Evolutionary conservation across 2,113 vertebrate genomes (phyloP).

Genomic region (Elanus axillaris): DNA sequence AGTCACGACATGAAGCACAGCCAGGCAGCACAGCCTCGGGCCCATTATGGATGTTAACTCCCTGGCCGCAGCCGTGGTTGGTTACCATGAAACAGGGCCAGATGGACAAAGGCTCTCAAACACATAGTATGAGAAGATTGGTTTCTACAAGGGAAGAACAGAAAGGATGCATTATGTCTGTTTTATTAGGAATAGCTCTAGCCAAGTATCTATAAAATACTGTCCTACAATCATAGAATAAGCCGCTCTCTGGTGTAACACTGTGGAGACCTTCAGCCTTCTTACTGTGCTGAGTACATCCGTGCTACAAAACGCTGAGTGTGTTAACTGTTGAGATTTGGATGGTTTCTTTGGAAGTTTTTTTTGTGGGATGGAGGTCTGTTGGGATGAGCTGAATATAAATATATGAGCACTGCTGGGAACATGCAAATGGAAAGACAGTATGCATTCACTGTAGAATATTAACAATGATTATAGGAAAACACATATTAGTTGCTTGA

Average conservation of each 20-base stretch:
- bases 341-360: neutral
- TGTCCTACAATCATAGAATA: neutral
- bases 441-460: neutral
- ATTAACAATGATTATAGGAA: neutral
- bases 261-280: neutral
- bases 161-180: neutral
- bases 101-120: neutral
- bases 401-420: neutral
- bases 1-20: neutral
- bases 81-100: accelerated
- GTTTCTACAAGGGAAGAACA: neutral
- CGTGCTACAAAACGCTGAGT: neutral
- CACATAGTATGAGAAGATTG: accelerated
- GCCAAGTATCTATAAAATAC: neutral
- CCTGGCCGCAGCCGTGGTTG: accelerated
- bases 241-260: neutral
- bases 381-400: neutral
- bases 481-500: neutral
- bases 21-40: neutral
- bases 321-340: neutral
- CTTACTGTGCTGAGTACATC: neutral
- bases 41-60: neutral
- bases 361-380: neutral
- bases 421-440: neutral
- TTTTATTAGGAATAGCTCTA: neutral